Evolutionary conservation across 64 coral and sea anemone genomes (phyloP), one percentile per base, ranked within the genome.

Genomic region (Montipora sp.): DNA sequence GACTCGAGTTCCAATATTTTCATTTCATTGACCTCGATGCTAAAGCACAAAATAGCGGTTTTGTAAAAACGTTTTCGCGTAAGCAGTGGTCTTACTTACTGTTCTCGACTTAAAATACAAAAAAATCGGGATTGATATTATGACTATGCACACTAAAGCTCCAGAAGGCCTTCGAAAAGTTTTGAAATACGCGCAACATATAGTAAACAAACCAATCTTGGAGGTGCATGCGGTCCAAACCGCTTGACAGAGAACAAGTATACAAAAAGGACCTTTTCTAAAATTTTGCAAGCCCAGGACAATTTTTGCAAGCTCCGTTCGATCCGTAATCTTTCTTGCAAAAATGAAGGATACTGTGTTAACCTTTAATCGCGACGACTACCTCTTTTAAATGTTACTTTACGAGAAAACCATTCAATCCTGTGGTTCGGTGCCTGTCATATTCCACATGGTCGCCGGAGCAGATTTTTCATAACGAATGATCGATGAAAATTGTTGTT

Each of bases 401-500:
- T 12, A 5, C 82, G 47, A 63, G 44, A 85, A 21, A 50, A 20
- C 18, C 66, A 72, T 78, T 78, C 47, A 47, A 68, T 51, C 16
- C 45, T 65, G 15, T 23, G 18, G 19, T 71, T 69, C 61, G 78
- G 48, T 18, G 61, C 15, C 15, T 69, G 68, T 90, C 53, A 57
- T 57, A 57, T 57, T 57, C 53, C 89, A 91, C 89, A 91, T 91
- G 89, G 78, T 91, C 89, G 78, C 53, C 48, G 61, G 16, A 59
- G 16, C 47, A 47, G 51, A 73, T 8, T 57, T 20, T 80, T 51
- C 21, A 75, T 67, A 82, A 83, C 89, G 74, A 74, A 47, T 13
- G 0, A 43, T 47, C 50, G 44, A 47, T 47, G 48, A 11, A 13
- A 81, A 73, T 47, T 70, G 2, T 91, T 91, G 68, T 55, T 59